phyloP scores from a whole-genome alignment of 2,797 vertebrate species.

The Botia almorhae region DNA sequence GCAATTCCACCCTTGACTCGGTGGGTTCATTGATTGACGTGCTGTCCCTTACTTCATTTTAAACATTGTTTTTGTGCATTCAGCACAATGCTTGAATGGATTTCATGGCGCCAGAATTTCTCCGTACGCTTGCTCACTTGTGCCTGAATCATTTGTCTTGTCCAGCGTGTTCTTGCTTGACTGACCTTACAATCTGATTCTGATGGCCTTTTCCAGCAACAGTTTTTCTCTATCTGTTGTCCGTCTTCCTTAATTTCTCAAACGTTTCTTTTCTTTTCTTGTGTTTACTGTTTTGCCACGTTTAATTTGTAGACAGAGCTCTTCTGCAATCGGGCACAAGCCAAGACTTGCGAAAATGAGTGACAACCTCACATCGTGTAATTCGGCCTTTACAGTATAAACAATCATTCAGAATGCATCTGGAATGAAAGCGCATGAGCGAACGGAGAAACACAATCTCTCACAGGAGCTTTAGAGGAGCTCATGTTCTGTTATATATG shows the following conservation, averaged over 20 bases:
- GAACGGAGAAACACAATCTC: conserved; percentile 22
- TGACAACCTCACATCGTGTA: conserved; percentile 7
- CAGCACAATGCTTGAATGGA: conserved; percentile 55
- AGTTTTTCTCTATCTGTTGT: conserved; percentile 51
- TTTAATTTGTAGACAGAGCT: too few relatives aligned
- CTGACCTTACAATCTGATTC: conserved; percentile 55
- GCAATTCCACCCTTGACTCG: conserved; percentile 3
- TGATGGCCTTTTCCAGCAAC: conserved; percentile 45
- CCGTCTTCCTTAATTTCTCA: background rate
- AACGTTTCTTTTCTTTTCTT: conserved; percentile 12
- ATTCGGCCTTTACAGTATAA: conserved; percentile 31
- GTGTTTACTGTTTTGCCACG: too few relatives aligned
- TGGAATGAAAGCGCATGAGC: conserved; percentile 24
- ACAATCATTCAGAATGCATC: conserved; percentile 21
- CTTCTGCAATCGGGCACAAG: too few relatives aligned
- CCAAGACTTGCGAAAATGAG: too few relatives aligned
- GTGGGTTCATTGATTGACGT: conserved; percentile 46
- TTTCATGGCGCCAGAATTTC: conserved; percentile 43
- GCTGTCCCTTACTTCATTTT: conserved; percentile 70
- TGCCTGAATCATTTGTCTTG: conserved; percentile 57
- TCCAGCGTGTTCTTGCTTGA: conserved; percentile 34
- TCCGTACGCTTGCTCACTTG: conserved; percentile 47
- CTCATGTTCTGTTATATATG: conserved; percentile 49
- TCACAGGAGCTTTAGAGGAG: conserved; percentile 37
- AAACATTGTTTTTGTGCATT: conserved; percentile 65